A percentile compares a stretch with the other conserved stretches of the same genome.
Evolutionary conservation across 2,113 vertebrate genomes (phyloP).

Genomic region (Melozone crissalis): DNA sequence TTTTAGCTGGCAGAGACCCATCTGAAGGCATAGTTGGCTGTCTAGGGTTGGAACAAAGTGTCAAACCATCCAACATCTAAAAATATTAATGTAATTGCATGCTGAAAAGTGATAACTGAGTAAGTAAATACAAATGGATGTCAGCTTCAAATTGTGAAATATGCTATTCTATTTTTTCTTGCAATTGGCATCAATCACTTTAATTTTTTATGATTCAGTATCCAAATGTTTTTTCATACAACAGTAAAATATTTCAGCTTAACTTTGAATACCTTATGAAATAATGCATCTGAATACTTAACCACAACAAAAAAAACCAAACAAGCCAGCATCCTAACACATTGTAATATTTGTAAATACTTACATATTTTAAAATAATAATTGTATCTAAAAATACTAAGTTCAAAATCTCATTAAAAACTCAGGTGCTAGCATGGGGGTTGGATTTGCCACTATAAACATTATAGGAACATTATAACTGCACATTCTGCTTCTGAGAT

Average conservation of each 20-base stretch:
- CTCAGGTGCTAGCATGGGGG: background rate
- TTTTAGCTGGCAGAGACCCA: slow-evolving; percentile 1
- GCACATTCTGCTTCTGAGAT: background rate
- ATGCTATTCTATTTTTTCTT: background rate
- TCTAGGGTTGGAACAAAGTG: slow-evolving; percentile 3
- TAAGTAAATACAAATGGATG: background rate
- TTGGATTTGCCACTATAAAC: background rate
- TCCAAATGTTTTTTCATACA: background rate
- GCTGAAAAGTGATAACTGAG: background rate
- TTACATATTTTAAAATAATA: background rate
- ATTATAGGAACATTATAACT: background rate
- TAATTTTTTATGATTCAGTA: background rate
- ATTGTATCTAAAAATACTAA: background rate
- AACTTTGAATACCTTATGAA: background rate
- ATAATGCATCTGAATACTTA: background rate
- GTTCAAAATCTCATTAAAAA: background rate
- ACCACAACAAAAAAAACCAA: background rate
- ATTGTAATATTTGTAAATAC: background rate
- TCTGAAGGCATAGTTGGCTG: background rate
- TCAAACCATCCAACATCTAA: background rate
- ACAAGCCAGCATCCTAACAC: background rate
- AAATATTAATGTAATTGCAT: background rate
- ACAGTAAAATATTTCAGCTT: background rate
- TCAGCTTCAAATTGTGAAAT: background rate
- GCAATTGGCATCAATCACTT: background rate